Conservation (phyloP, 2,797 vertebrate species). For the Dermochelys coriacea region DNA sequence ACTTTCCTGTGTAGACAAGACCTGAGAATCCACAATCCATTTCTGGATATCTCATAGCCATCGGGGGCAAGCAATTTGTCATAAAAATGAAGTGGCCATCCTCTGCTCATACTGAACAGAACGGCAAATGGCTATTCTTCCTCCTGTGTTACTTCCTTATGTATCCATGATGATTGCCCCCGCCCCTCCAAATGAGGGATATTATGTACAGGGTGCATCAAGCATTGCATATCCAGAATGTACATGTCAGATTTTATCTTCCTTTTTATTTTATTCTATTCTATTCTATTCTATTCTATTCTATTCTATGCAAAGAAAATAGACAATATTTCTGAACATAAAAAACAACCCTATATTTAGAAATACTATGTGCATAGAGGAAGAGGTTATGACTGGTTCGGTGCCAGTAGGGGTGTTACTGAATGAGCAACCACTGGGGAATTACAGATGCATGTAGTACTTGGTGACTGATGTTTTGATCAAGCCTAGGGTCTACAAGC, state of each 20-base stretch:
- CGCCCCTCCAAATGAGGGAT: background rate
- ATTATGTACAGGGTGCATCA: background rate
- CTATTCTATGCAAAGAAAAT: background rate
- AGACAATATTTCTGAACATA: constrained; percentile 16
- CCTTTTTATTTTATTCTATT: constrained; percentile 15
- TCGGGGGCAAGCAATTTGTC: background rate
- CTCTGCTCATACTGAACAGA: background rate
- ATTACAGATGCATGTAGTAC: background rate
- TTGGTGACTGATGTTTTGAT: constrained; percentile 21
- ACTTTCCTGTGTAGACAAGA: background rate
- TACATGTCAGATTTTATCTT: constrained; percentile 17
- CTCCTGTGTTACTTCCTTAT: background rate
- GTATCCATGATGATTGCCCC: background rate
- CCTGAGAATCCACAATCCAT: background rate
- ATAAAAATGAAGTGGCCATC: background rate
- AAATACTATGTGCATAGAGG: background rate
- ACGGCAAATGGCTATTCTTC: background rate
- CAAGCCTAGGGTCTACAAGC: background rate
- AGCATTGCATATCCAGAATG: constrained; percentile 13
- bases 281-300: constrained; percentile 23
- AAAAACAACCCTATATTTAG: background rate
- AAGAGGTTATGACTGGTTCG: background rate
- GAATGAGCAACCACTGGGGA: background rate
- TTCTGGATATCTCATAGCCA: background rate
- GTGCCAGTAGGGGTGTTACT: background rate